Evolutionary conservation across 2,113 vertebrate species (phyloP).

Genomic region (Coptodon rendalli): DNA sequence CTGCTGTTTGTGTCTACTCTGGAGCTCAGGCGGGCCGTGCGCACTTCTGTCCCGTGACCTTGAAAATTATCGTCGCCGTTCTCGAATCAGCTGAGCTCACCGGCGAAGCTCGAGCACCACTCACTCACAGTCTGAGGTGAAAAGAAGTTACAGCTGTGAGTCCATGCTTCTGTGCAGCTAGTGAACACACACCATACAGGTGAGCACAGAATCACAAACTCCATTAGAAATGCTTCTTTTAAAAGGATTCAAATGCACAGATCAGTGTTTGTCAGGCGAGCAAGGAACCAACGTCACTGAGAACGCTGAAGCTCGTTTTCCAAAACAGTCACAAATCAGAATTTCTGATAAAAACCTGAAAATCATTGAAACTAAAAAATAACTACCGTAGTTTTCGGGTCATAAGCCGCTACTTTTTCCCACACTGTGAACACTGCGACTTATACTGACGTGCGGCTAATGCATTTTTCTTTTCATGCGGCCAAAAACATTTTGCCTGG

Average conservation of each 20-base stretch:
- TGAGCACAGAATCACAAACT: accelerated
- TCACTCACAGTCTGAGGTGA: not conserved
- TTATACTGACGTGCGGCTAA: too few relatives aligned
- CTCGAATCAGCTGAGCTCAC: constrained; percentile 63
- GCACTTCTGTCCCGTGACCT: constrained; percentile 36
- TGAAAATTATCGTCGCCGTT: constrained; percentile 50
- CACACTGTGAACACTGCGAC: too few relatives aligned
- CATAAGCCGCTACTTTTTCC: too few relatives aligned
- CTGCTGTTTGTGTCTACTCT: not conserved
- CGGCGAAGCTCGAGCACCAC: not conserved
- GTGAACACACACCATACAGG: not conserved
- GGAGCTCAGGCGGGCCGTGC: not conserved
- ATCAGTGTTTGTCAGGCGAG: not conserved
- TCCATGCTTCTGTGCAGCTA: not conserved
- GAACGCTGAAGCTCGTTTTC: accelerated
- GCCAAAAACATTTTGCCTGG: too few relatives aligned
- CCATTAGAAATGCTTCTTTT: not conserved
- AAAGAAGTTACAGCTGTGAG: not conserved
- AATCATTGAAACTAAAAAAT: not conserved
- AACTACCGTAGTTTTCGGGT: too few relatives aligned
- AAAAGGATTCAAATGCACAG: accelerated
- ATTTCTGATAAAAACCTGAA: not conserved
- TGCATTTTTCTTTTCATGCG: too few relatives aligned
- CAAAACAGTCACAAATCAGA: not conserved
- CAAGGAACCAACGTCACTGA: not conserved